These are phyloP conservation scores for Pogonomyrmex californicus DNA, from an alignment of 1,140 invertebrate genomes.

Conservation along the genomic window DNA sequence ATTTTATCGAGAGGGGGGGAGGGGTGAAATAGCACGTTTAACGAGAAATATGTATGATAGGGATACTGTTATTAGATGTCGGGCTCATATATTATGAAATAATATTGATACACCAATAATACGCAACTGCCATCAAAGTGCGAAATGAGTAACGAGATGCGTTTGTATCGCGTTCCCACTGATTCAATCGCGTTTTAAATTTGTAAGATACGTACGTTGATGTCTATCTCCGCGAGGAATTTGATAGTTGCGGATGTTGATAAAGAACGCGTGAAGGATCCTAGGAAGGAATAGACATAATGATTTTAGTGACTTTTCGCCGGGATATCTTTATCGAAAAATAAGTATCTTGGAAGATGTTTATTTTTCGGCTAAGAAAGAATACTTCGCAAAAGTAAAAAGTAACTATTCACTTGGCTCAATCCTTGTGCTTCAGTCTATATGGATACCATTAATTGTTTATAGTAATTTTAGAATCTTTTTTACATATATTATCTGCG, in stretches of 20 bases:
- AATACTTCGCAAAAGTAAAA: neutral
- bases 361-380: slow-evolving; percentile 1
- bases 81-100: slow-evolving; percentile 55
- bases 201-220: slow-evolving; percentile 28
- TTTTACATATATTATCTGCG: neutral
- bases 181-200: slow-evolving; percentile 34
- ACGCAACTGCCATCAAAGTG: slow-evolving; percentile 71
- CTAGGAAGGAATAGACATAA: neutral
- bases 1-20: slow-evolving; percentile 66
- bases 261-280: slow-evolving; percentile 2
- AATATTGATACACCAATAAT: slow-evolving; percentile 67
- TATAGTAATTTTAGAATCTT: slow-evolving; percentile 8
- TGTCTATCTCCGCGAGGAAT: slow-evolving; percentile 29
- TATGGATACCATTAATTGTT: neutral
- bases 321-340: slow-evolving; percentile 7
- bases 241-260: slow-evolving; percentile 21
- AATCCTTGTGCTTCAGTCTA: slow-evolving; percentile 15
- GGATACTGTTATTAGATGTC: slow-evolving; percentile 66
- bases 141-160: slow-evolving; percentile 27
- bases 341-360: slow-evolving; percentile 14
- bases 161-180: slow-evolving; percentile 43
- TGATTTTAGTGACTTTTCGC: neutral
- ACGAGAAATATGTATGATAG: slow-evolving; percentile 40
- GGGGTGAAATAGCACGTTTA: neutral
- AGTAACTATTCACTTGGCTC: neutral